Evolutionary conservation across 2,113 vertebrate species (phyloP).

Genomic region (Caranx ignobilis): DNA sequence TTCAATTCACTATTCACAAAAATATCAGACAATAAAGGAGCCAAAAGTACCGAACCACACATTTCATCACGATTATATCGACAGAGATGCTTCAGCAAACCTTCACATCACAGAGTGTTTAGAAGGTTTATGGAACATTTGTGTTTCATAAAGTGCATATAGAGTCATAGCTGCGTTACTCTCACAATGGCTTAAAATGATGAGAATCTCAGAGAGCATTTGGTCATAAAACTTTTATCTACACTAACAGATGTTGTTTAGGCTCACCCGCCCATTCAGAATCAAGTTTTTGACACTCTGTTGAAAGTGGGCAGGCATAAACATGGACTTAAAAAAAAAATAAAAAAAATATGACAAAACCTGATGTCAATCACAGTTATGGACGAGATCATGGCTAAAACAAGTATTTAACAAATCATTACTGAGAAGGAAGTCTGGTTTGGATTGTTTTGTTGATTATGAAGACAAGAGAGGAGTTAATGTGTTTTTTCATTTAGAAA

Average conservation of each 20-base stretch:
- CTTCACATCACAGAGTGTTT: constrained; percentile 17
- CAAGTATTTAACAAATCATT: background rate
- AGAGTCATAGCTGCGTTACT: constrained; percentile 45
- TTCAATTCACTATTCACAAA: constrained; percentile 27
- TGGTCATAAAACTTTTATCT: background rate
- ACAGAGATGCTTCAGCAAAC: constrained; percentile 40
- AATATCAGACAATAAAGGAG: constrained; percentile 17
- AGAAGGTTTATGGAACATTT: background rate
- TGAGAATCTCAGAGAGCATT: background rate
- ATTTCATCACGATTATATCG: constrained; percentile 23
- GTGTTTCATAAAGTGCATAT: constrained; percentile 72
- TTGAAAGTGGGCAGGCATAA: background rate
- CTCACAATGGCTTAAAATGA: constrained; percentile 37
- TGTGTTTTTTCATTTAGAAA: constrained; percentile 33
- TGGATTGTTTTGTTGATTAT: background rate
- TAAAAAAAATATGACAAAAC: background rate
- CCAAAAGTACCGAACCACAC: constrained; percentile 33
- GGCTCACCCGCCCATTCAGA: constrained; percentile 17
- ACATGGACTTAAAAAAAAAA: background rate
- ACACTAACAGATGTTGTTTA: background rate
- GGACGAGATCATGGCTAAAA: constrained; percentile 30
- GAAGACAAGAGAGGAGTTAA: background rate
- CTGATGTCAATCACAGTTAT: background rate
- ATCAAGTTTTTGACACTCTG: accelerated
- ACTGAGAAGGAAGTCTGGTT: background rate